phyloP scores from a whole-genome alignment of 2,888 invertebrate species.

The Pegoplata infirma region DNA sequence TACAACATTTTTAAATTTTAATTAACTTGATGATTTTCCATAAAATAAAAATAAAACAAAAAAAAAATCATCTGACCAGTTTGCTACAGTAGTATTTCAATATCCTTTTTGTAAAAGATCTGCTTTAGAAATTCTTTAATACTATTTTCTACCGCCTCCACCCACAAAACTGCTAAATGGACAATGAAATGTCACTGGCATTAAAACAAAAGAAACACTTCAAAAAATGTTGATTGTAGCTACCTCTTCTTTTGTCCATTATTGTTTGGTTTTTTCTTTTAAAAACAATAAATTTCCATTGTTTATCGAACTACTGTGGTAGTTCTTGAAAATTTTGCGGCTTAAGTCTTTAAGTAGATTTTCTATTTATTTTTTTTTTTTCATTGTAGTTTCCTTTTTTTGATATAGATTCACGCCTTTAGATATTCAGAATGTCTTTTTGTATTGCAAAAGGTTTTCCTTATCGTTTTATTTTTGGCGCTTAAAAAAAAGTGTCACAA shows the following conservation, averaged over 20 bases:
- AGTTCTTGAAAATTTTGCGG: conserved; percentile 57
- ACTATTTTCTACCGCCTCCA: conserved; percentile 12
- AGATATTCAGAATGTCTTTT: not conserved
- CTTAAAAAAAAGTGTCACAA: conserved; percentile 29
- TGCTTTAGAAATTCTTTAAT: not conserved
- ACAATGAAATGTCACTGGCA: conserved; percentile 4
- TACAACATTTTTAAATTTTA: conserved; percentile 26
- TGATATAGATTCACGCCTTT: conserved; percentile 54
- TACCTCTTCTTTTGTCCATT: not conserved
- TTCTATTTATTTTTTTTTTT: conserved; percentile 25
- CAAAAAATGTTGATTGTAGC: conserved; percentile 15
- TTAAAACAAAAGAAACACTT: conserved; percentile 34
- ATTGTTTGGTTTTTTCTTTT: not conserved
- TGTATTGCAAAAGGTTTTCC: not conserved
- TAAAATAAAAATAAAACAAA: too few relatives aligned
- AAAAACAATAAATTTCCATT: conserved; percentile 15
- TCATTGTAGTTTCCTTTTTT: conserved; percentile 13
- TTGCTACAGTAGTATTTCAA: not conserved
- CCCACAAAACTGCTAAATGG: conserved; percentile 31
- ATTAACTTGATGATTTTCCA: conserved; percentile 37
- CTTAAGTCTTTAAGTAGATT: conserved; percentile 52
- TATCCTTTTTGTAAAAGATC: not conserved
- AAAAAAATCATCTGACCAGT: conserved; percentile 3
- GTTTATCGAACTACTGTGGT: conserved; percentile 12
- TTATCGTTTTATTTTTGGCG: conserved; percentile 38